These are phyloP conservation scores for Rhea pennata DNA, from an alignment of 2,113 vertebrate genomes.

Conservation along the genomic window DNA sequence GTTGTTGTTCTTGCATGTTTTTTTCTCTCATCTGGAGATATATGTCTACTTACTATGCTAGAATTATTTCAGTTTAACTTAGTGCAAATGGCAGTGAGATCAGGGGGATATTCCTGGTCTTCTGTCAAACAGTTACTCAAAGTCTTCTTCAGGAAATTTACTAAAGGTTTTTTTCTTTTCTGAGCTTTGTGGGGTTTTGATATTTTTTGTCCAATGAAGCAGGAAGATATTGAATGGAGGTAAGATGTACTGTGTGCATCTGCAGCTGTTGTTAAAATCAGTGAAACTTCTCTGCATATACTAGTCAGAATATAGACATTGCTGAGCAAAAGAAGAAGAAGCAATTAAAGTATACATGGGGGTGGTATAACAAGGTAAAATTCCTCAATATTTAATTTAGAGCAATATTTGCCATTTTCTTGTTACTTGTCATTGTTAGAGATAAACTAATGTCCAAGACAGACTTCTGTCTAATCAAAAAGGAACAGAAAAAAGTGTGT, in stretches of 20 bases:
- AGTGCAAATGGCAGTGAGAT: not conserved
- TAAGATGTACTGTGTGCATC: not conserved
- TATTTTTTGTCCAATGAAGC: not conserved
- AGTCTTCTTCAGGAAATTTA: not conserved
- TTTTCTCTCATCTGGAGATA: not conserved
- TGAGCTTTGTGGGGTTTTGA: not conserved
- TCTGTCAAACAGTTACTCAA: not conserved
- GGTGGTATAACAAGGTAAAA: not conserved
- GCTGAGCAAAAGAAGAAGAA: not conserved
- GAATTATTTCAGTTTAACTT: not conserved
- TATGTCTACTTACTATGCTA: not conserved
- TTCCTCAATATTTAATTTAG: not conserved
- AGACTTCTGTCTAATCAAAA: not conserved
- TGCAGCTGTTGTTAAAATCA: not conserved
- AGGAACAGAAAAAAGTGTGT: not conserved
- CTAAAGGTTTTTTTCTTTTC: not conserved
- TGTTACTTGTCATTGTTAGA: not conserved
- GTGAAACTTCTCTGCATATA: not conserved
- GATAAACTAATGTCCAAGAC: not conserved
- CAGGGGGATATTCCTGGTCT: not conserved
- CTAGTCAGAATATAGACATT: not conserved
- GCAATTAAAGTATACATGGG: not conserved
- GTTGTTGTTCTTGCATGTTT: not conserved
- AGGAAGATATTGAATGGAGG: not conserved
- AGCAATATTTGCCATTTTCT: not conserved